Evolutionary conservation across 53 echinoderm and acorn worm genomes (phyloP), one percentile per base, ranked within the genome.

Genomic region (Patiria pectinifera): DNA sequence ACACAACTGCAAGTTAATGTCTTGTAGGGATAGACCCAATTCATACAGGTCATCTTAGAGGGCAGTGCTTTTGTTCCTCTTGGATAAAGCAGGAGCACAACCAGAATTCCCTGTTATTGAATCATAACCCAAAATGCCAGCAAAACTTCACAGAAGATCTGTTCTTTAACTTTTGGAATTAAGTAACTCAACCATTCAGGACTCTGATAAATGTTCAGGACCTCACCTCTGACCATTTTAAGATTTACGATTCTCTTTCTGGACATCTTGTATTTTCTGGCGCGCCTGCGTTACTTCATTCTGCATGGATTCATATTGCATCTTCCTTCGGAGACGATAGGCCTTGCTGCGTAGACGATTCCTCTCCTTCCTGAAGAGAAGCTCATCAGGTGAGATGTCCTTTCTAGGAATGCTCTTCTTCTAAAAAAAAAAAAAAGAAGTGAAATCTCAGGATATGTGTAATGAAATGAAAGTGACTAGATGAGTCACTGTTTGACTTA

Each of bases 311-410:
- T 94, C 84, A 91, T 86, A 87, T 62, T 94, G 94, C 72, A 91
- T 82, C 89, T 94, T 94, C 62, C 92, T 86, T 26, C 94, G 91
- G 25, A 91, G 82, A 11, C 94, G 83, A 61, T 94, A 94, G 7
- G 94, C 94, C 83, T 94, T 94, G 83, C 94, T 94, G 66, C 94
- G 78, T 15, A 94, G 82, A 25, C 94, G 94, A 63, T 94, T 94
- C 59, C 74, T 91, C 76, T 94, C 94, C 70, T 89, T 94, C 80
- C 84, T 91, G 62, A 82, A 58, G 6, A 87, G 82, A n/a, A 91
- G 83, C 48, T 94, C 94, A 48, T 78, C 87, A 24, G 82, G 62
- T 22, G 94, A 89, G 49, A 82, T 23, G 26, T 89, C 61, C 75
- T 93, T 93, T 16, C 69, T 53, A 11, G 84, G 10, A 43, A 12